phyloP scores from a whole-genome alignment of 2,888 invertebrate species.

The Dryobotodes eremita region DNA sequence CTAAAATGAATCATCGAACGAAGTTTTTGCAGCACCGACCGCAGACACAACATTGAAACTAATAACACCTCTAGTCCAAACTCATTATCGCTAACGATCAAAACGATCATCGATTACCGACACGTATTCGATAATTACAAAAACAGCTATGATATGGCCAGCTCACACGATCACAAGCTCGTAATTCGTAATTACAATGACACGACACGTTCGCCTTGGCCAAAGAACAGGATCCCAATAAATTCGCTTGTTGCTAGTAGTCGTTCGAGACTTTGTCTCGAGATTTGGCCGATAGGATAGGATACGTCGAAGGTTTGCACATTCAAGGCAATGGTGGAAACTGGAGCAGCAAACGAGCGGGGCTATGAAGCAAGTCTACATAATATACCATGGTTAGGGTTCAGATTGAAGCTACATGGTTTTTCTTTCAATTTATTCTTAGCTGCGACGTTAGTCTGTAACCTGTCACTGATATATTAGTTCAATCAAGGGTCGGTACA shows the following conservation, averaged over 20 bases:
- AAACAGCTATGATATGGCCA: slow-evolving; percentile 50
- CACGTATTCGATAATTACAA: slow-evolving; percentile 45
- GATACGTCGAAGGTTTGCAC: slow-evolving; percentile 6
- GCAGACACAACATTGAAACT: slow-evolving; percentile 5
- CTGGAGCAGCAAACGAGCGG: slow-evolving; percentile 8
- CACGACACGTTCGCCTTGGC: slow-evolving; percentile 80
- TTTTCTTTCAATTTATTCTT: background rate
- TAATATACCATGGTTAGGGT: background rate
- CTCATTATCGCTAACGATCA: slow-evolving; percentile 30
- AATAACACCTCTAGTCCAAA: slow-evolving; percentile 21
- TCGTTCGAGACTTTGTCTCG: slow-evolving; percentile 44
- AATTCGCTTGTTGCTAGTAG: slow-evolving; percentile 47
- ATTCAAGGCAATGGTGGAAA: slow-evolving; percentile 19
- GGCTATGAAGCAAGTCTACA: background rate
- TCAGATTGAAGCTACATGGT: background rate
- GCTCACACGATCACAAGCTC: slow-evolving; percentile 54
- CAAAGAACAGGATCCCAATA: slow-evolving; percentile 76
- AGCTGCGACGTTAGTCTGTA: background rate
- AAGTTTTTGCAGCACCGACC: slow-evolving; percentile 13
- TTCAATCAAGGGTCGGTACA: background rate
- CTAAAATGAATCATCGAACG: background rate
- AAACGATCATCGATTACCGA: slow-evolving; percentile 55
- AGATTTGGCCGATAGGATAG: slow-evolving; percentile 26
- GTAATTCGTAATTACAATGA: slow-evolving; percentile 69
- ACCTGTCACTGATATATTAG: background rate